These are phyloP conservation scores for Paguma larvata DNA, from an alignment of 2,797 vertebrate genomes.

Conservation along the genomic window DNA sequence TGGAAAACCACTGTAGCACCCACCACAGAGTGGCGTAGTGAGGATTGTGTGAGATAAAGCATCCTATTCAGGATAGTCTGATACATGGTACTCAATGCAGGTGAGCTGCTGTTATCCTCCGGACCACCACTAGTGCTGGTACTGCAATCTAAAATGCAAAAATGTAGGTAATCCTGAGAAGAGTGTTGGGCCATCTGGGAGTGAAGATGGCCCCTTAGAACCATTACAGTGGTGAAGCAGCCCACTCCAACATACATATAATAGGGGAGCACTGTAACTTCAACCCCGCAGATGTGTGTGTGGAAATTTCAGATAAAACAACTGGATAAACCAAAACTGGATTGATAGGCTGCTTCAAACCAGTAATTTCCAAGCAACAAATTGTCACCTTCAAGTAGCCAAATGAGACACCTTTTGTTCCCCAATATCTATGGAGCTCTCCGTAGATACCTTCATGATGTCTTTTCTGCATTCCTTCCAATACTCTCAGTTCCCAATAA, in stretches of 20 bases:
- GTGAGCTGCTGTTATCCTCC: neutral
- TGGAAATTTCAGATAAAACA: neutral
- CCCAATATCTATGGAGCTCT: neutral
- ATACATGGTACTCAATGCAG: too few species aligned
- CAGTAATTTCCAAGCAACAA: neutral
- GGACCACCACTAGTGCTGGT: neutral
- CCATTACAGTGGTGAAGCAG: neutral
- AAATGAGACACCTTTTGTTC: neutral
- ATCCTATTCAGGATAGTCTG: neutral
- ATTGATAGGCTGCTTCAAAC: neutral
- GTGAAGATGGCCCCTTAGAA: neutral
- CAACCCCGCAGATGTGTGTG: neutral
- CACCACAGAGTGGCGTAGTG: neutral
- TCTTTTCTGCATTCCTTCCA: neutral
- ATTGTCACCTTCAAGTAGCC: neutral
- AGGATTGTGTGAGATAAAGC: neutral
- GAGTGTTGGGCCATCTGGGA: neutral
- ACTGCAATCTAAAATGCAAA: neutral
- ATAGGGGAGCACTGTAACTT: neutral
- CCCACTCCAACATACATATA: neutral
- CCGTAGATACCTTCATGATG: neutral
- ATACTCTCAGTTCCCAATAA: neutral
- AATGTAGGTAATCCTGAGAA: neutral
- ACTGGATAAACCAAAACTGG: neutral
- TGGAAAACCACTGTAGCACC: neutral